Conservation (phyloP, 2,888 invertebrate genomes). For the Morpho achilles region DNA sequence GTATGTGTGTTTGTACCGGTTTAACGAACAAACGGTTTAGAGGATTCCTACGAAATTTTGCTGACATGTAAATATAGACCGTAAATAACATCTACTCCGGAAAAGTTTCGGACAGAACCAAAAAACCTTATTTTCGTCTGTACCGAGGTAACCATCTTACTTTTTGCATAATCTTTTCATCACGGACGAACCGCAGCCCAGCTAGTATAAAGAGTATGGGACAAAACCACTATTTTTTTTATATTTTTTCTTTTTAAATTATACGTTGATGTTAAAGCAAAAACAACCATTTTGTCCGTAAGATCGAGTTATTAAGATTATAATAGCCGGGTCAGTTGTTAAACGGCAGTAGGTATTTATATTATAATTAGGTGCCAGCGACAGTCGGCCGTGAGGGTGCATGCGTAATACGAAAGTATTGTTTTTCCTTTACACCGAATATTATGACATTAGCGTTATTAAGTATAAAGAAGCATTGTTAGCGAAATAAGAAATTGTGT, state of each 20-base stretch:
- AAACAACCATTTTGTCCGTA: slow-evolving; percentile 14
- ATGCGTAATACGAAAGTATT: slow-evolving; percentile 64
- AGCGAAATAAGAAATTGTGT: slow-evolving; percentile 14
- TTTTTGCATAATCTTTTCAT: too few relatives aligned
- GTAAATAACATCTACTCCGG: too few relatives aligned
- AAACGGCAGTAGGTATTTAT: slow-evolving; percentile 65
- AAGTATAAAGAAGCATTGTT: slow-evolving; percentile 11
- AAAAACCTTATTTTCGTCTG: too few relatives aligned
- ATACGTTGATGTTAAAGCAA: slow-evolving; percentile 20
- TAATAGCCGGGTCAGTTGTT: slow-evolving; percentile 64
- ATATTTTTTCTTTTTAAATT: slow-evolving; percentile 27
- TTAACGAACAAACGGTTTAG: too few relatives aligned
- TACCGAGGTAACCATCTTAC: neutral
- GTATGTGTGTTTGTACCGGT: too few relatives aligned
- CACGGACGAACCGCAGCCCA: too few relatives aligned
- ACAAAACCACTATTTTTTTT: neutral
- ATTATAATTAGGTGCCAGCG: slow-evolving; percentile 70
- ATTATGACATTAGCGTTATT: slow-evolving; percentile 59
- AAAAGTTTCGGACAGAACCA: too few relatives aligned
- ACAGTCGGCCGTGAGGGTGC: slow-evolving; percentile 59
- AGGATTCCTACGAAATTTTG: too few relatives aligned
- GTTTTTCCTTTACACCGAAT: slow-evolving; percentile 38
- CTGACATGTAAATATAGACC: too few relatives aligned
- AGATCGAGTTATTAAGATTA: slow-evolving; percentile 41
- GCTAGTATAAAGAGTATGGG: too few relatives aligned